These are phyloP conservation scores for Dorcus parallelipipedus DNA, from an alignment of 2,888 invertebrate species.

Conservation along the genomic window DNA sequence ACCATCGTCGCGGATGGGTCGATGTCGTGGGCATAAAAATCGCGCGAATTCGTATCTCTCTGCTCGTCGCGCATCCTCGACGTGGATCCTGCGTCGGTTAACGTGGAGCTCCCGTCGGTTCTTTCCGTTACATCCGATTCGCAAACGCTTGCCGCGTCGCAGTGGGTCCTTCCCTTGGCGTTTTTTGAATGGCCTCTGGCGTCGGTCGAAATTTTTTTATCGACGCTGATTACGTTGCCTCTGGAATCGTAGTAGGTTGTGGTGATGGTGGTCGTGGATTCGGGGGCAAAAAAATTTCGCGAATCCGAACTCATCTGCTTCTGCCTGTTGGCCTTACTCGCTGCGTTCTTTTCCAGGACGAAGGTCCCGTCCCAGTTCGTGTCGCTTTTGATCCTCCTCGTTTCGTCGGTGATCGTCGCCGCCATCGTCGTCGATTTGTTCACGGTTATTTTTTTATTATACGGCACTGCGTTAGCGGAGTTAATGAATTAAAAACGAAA, in stretches of 20 bases:
- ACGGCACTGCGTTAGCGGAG: conserved; percentile 4
- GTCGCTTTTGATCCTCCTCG: conserved; percentile 10
- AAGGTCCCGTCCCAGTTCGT: conserved; percentile 8
- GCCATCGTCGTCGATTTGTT: conserved; percentile 34
- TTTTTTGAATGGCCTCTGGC: background rate
- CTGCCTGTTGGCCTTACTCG: conserved; percentile 14
- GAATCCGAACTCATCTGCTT: conserved; percentile 16
- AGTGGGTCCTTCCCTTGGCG: background rate
- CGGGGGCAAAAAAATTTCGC: conserved; percentile 17
- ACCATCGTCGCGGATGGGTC: conserved; percentile 39
- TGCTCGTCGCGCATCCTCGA: conserved; percentile 34
- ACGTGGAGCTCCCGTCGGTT: conserved; percentile 21
- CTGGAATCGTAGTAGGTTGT: conserved; percentile 46
- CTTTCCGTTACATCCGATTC: background rate
- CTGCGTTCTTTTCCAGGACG: conserved; percentile 16
- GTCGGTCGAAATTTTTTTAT: conserved; percentile 14
- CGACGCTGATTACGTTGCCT: conserved; percentile 42
- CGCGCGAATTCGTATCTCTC: conserved; percentile 34
- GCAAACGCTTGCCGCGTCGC: conserved; percentile 1
- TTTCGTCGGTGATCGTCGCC: conserved; percentile 11
- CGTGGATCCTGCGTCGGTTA: conserved; percentile 8
- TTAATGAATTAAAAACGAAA: conserved; percentile 11
- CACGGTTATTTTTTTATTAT: conserved; percentile 29
- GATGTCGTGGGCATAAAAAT: conserved; percentile 42
- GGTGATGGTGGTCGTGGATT: conserved; percentile 32